Evolutionary conservation across 2,888 invertebrate genomes (phyloP).

Genomic region (Plagiodera versicolora): DNA sequence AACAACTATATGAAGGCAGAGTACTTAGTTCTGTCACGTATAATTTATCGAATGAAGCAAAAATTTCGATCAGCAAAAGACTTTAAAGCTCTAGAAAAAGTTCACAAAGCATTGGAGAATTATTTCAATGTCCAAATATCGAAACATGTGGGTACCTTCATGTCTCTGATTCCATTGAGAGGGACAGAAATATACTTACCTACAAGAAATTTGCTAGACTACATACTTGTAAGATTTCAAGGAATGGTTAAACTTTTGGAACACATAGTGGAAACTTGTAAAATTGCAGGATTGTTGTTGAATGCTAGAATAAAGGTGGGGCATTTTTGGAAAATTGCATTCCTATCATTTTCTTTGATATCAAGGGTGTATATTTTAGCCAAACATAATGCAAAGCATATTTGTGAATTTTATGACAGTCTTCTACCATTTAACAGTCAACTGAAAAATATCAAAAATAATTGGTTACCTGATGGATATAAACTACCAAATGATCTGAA

Average conservation of each 20-base stretch:
- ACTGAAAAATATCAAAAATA: slow-evolving; percentile 45
- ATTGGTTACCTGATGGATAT: slow-evolving; percentile 53
- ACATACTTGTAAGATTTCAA: slow-evolving; percentile 55
- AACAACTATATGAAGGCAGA: slow-evolving; percentile 50
- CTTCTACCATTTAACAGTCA: slow-evolving; percentile 46
- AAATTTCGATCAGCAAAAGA: slow-evolving; percentile 58
- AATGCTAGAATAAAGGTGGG: slow-evolving; percentile 51
- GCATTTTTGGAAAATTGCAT: slow-evolving; percentile 55
- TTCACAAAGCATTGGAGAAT: slow-evolving; percentile 53
- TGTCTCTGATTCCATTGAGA: slow-evolving; percentile 32
- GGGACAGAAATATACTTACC: slow-evolving; percentile 47
- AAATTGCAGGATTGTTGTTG: slow-evolving; percentile 48
- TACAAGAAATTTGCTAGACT: slow-evolving; percentile 56
- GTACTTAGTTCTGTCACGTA: slow-evolving; percentile 49
- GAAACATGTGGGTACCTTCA: slow-evolving; percentile 41
- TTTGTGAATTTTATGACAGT: slow-evolving; percentile 53
- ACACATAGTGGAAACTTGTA: slow-evolving; percentile 50
- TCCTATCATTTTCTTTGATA: slow-evolving; percentile 52
- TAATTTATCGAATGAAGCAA: slow-evolving; percentile 49
- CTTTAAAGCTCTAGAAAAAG: slow-evolving; percentile 56
- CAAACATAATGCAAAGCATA: slow-evolving; percentile 47
- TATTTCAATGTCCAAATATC: slow-evolving; percentile 51
- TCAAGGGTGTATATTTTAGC: slow-evolving; percentile 55
- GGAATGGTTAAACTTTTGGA: slow-evolving; percentile 55
- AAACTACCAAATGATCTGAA: slow-evolving; percentile 51